A percentile compares a stretch with the other conserved stretches of the same genome.
Evolutionary conservation across 2,113 vertebrate genomes (phyloP).

Genomic region (Narcine bancroftii): DNA sequence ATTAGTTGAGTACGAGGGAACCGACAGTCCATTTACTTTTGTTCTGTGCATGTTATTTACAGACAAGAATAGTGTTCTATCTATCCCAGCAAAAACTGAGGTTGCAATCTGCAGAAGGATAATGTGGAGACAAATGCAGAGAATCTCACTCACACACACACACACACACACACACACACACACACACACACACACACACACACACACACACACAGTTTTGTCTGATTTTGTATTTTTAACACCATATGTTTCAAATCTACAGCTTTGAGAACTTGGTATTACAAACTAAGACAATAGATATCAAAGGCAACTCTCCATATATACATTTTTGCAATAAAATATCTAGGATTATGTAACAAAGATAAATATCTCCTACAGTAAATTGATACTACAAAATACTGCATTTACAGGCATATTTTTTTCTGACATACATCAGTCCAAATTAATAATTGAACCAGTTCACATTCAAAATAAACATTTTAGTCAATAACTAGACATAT

Average conservation of each 20-base stretch:
- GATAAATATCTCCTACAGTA: conserved; percentile 27
- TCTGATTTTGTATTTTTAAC: conserved; percentile 9
- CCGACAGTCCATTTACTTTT: background rate
- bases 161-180: background rate
- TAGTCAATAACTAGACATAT: background rate
- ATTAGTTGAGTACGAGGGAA: background rate
- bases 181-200: background rate
- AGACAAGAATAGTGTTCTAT: background rate
- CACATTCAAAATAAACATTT: conserved; percentile 24
- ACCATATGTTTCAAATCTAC: conserved; percentile 11
- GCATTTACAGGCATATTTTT: conserved; percentile 5
- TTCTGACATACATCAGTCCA: conserved; percentile 23
- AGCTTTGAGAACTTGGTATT: background rate
- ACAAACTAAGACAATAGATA: conserved; percentile 20
- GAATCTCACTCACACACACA: background rate
- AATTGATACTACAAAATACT: conserved; percentile 25
- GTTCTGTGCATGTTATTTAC: background rate
- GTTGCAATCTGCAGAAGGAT: background rate
- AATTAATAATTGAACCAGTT: background rate
- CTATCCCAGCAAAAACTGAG: background rate
- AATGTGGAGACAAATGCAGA: background rate
- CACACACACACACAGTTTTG: background rate
- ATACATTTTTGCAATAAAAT: conserved; percentile 18
- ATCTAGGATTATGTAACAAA: conserved; percentile 10
- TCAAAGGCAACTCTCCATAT: conserved; percentile 5